Evolutionary conservation across 2,113 vertebrate species (phyloP), one percentile per base, ranked within the genome.

Genomic region (Sarotherodon lohbergeri): DNA sequence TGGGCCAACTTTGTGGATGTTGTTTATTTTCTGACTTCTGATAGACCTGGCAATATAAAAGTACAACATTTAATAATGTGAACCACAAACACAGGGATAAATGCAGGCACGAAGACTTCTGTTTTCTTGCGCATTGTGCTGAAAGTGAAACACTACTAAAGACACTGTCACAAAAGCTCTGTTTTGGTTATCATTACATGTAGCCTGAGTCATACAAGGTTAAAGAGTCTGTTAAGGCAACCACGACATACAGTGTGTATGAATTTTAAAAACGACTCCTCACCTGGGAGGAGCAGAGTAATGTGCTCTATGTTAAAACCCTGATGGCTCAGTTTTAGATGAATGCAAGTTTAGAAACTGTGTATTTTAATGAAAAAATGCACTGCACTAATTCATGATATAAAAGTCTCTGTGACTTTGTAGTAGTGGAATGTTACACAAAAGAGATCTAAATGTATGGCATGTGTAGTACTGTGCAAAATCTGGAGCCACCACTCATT

Each of bases 11-110:
- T 54, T 90, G 36, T 63, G 63, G 22, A 84, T 89, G 68, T 50
- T 85, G 83, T 90, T 90, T 84, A 85, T 91, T 82, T 81, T 34
- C 54, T 84, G 50, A 87, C 81, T 89, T 87, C 32, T 89, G 59
- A 90, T 43, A 89, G 32, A 83, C 54, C 17, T 19, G 34, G 27
- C 34, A 73, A 16, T 82, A 85, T 41, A 84, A 92, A 91, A 78
- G 8, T 36, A 79, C 46, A 16, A 34, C 19, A 76, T 39, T 84
- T 59, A 16, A 79, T 63, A 36, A 82, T 34, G 29, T 36, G 46
- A 68, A 71, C 4, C 27, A 61, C 12, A 63, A 63, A 78, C 32
- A 2, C 10, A 68, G 19, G 61, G 61, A 68, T 39, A 22, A 17
- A 55, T 41, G 3, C 12, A 81, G 39, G 16, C 52, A 71, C 6